phyloP scores from a whole-genome alignment of 2,113 vertebrate species.

The Cottus gobio region DNA sequence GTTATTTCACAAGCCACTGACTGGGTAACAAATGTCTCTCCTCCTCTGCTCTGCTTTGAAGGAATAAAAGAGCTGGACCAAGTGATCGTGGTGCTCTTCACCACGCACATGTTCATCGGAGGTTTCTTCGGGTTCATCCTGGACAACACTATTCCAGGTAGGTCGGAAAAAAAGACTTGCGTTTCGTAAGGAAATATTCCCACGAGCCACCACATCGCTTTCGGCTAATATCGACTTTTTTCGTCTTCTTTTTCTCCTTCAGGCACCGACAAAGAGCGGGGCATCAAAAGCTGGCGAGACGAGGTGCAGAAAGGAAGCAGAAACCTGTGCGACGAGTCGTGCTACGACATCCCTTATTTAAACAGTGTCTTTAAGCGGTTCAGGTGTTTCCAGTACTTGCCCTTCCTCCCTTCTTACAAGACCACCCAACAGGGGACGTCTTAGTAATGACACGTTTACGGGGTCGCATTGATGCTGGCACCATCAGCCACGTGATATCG shows the following conservation, averaged over 20 bases:
- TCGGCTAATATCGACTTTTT: not conserved
- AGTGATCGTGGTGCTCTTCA: slow-evolving; percentile 83
- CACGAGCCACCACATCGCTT: not conserved
- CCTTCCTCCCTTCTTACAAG: slow-evolving; percentile 79
- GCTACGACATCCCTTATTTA: slow-evolving; percentile 81
- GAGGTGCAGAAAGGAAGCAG: slow-evolving; percentile 34
- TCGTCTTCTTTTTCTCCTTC: not conserved
- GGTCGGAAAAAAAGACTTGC: not conserved
- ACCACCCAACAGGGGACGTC: slow-evolving; percentile 10
- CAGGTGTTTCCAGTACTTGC: slow-evolving; percentile 72
- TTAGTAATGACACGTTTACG: not conserved
- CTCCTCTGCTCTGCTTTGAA: slow-evolving; percentile 43
- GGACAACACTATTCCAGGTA: slow-evolving; percentile 86
- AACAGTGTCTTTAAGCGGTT: slow-evolving; percentile 56
- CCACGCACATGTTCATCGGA: slow-evolving; percentile 85
- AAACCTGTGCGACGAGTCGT: slow-evolving; percentile 64
- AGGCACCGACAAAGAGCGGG: slow-evolving; percentile 82
- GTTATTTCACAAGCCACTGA: not conserved
- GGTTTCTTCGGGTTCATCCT: slow-evolving; percentile 85
- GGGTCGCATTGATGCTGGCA: not conserved
- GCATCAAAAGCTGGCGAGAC: slow-evolving; percentile 75
- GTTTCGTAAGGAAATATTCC: not conserved
- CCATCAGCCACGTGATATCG: not conserved
- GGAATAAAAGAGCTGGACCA: slow-evolving; percentile 84
- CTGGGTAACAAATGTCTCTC: not conserved